phyloP scores from a whole-genome alignment of 2,113 vertebrate genomes.

The Lagopus leucura region DNA sequence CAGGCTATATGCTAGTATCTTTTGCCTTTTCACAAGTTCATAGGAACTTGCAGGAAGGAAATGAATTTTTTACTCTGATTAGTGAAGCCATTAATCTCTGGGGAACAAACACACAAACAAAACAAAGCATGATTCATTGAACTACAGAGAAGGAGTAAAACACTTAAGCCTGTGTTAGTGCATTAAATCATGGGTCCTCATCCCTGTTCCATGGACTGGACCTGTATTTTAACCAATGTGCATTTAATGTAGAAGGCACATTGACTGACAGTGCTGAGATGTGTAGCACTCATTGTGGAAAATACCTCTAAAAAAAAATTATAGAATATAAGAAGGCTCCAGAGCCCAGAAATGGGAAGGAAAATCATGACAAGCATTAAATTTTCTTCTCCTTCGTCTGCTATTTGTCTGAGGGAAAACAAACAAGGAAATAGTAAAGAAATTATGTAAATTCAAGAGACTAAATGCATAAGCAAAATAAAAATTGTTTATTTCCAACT shows the following conservation, averaged over 20 bases:
- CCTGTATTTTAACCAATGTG: background rate
- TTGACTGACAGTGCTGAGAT: background rate
- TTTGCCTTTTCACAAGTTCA: conserved; percentile 9
- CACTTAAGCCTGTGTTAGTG: background rate
- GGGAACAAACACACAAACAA: background rate
- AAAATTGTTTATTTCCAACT: background rate
- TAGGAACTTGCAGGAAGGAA: background rate
- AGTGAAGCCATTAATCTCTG: background rate
- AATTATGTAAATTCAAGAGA: background rate
- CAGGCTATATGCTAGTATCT: background rate
- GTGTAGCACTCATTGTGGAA: background rate
- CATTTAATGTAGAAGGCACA: background rate
- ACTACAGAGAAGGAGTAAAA: background rate
- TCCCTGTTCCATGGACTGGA: background rate
- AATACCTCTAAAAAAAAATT: background rate
- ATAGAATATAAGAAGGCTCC: background rate
- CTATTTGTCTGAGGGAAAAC: background rate
- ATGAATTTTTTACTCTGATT: conserved; percentile 36
- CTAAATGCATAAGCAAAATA: background rate
- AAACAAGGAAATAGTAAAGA: background rate
- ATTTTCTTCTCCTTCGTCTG: background rate
- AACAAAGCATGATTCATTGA: background rate
- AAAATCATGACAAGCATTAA: background rate
- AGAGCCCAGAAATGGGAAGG: background rate
- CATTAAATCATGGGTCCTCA: background rate